Conservation (phyloP, 2,888 invertebrate species). For the Escarpia spicata region DNA sequence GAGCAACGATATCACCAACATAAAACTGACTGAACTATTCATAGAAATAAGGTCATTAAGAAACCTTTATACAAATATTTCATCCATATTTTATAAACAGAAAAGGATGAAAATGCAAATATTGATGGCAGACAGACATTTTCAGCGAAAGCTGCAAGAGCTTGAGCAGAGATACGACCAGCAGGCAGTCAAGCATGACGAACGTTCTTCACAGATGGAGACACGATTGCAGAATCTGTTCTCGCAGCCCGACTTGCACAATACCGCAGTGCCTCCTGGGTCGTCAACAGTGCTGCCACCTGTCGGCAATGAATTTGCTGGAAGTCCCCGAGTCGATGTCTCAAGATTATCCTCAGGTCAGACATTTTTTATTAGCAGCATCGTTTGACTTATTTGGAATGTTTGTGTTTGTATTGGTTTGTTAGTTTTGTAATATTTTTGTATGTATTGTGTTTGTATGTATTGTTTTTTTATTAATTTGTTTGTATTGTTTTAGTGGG, state of each 20-base stretch:
- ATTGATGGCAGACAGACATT: slow-evolving; percentile 38
- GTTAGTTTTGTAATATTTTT: background rate
- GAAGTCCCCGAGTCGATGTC: background rate
- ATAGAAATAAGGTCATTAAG: too few relatives aligned
- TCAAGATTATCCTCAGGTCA: background rate
- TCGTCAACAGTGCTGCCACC: background rate
- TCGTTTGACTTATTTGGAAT: background rate
- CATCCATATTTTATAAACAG: slow-evolving; percentile 38
- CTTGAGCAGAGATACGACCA: slow-evolving; percentile 89
- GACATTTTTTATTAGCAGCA: background rate
- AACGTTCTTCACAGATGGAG: slow-evolving; percentile 83
- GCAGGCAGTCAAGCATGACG: slow-evolving; percentile 81
- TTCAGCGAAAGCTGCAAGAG: slow-evolving; percentile 71
- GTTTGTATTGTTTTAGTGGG: background rate
- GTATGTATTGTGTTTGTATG: background rate
- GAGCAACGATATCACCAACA: too few relatives aligned
- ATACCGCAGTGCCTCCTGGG: background rate
- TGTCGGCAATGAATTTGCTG: background rate
- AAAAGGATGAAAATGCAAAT: slow-evolving; percentile 46
- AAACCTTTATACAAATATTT: too few relatives aligned
- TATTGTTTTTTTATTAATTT: background rate
- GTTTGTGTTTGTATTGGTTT: background rate
- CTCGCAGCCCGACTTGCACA: background rate
- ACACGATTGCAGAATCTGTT: slow-evolving; percentile 7
- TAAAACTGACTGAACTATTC: too few relatives aligned